A percentile compares a stretch with the other conserved stretches of the same genome.
These are phyloP conservation scores for Lochmaea crataegi DNA, from an alignment of 2,888 invertebrate species.

Conservation along the genomic window DNA sequence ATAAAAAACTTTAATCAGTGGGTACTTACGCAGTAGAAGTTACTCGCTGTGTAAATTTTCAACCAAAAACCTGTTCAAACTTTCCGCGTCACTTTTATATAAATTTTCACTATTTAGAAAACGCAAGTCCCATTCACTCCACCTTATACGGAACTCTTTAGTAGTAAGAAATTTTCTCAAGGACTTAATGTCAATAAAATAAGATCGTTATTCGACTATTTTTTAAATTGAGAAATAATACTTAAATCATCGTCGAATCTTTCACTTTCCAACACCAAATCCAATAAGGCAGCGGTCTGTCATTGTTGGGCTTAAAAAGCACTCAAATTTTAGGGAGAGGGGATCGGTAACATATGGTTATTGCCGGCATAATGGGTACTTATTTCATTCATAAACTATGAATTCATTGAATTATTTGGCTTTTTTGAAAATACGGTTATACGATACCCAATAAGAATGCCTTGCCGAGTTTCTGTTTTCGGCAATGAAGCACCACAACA, in stretches of 20 bases:
- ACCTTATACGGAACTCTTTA: not conserved
- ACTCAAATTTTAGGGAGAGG: too few relatives aligned
- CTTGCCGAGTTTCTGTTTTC: too few relatives aligned
- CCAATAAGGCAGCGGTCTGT: not conserved
- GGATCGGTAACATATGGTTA: too few relatives aligned
- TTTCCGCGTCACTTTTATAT: not conserved
- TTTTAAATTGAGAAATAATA: not conserved
- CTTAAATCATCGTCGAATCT: not conserved
- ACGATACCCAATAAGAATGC: too few relatives aligned
- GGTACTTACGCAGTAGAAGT: not conserved
- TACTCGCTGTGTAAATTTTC: not conserved
- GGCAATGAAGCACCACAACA: too few relatives aligned
- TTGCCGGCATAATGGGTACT: too few relatives aligned
- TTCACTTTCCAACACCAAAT: not conserved
- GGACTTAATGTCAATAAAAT: not conserved
- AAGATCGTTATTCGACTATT: not conserved
- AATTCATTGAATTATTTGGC: too few relatives aligned
- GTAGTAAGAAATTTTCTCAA: not conserved
- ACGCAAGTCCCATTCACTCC: not conserved
- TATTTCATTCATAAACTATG: too few relatives aligned
- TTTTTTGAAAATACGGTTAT: too few relatives aligned
- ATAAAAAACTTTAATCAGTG: not conserved
- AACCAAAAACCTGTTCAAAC: not conserved
- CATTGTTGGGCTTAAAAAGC: not conserved
- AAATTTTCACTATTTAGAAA: constrained; percentile 5